Percentiles rank a stretch among this genome's conserved stretches.
Evolutionary conservation across 2,888 invertebrate species (phyloP).

Genomic region (Lepas anatifera): DNA sequence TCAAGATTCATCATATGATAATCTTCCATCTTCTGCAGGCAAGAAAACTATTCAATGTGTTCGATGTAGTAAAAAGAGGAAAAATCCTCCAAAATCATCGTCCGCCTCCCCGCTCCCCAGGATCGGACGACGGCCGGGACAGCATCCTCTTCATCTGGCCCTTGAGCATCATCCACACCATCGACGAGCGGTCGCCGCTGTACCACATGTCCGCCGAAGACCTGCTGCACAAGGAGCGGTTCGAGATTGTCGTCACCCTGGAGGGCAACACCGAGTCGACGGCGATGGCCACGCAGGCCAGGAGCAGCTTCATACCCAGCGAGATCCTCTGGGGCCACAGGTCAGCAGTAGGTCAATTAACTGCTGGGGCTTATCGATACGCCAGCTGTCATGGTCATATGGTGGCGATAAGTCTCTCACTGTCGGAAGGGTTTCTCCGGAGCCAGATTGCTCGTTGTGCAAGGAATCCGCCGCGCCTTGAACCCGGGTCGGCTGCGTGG

Average conservation of each 20-base stretch:
- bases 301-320: constrained; percentile 66
- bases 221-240: constrained; percentile 68
- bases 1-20: no score
- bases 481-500: no score
- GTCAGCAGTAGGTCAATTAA: no score
- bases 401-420: no score
- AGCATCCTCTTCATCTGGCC: constrained; percentile 94
- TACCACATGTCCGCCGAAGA: constrained; percentile 85
- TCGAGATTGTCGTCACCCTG: constrained; percentile 91
- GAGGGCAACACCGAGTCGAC: constrained; percentile 44
- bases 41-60: no score
- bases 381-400: no score
- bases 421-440: not conserved
- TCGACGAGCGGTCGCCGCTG: constrained; percentile 78
- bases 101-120: no score
- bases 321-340: constrained; percentile 77
- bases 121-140: not conserved
- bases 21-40: no score
- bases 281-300: constrained; percentile 82
- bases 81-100: no score
- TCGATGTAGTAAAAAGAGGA: no score
- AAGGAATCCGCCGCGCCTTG: no score
- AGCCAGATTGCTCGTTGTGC: not conserved
- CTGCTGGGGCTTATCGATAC: no score
- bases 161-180: constrained; percentile 90